Percentiles rank a stretch among this genome's conserved stretches.
phyloP scores from a whole-genome alignment of 2,113 vertebrate genomes.

The Neogobius melanostomus region DNA sequence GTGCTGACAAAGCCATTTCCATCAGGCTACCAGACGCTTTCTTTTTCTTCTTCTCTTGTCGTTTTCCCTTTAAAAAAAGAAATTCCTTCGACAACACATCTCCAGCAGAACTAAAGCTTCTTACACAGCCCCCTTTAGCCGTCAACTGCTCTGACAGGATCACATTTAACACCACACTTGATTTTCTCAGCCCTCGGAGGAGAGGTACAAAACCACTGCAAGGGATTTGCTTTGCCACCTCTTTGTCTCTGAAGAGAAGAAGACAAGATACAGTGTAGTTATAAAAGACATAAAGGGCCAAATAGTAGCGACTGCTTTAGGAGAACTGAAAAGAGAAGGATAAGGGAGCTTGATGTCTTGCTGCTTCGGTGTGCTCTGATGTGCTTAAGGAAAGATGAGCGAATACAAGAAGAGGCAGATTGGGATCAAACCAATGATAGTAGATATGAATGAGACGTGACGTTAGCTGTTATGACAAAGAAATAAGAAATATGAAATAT shows the following conservation, averaged over 20 bases:
- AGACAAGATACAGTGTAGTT: conserved; percentile 48
- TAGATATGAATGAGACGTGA: background rate
- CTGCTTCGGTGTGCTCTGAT: conserved; percentile 15
- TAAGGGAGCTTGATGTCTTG: conserved; percentile 12
- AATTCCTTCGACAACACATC: conserved; percentile 53
- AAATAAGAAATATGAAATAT: no score
- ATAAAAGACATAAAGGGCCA: conserved; percentile 47
- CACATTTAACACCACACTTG: conserved; percentile 63
- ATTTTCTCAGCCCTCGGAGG: conserved; percentile 51
- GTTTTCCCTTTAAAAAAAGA: conserved; percentile 48
- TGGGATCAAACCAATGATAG: background rate
- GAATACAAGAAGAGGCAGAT: background rate
- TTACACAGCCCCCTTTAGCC: conserved; percentile 59
- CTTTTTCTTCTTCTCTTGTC: conserved; percentile 48
- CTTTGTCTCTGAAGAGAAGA: conserved; percentile 55
- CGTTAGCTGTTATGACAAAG: no score
- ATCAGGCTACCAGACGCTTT: conserved; percentile 37
- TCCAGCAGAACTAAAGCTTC: conserved; percentile 62
- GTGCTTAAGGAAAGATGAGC: background rate
- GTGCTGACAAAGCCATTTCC: conserved; percentile 13
- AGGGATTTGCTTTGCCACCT: conserved; percentile 33
- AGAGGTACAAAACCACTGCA: conserved; percentile 52
- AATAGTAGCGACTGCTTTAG: conserved; percentile 31
- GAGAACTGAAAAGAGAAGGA: conserved; percentile 5
- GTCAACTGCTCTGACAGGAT: conserved; percentile 59